phyloP scores from a whole-genome alignment of 2,113 vertebrate species.

The Pelodiscus sinensis region DNA sequence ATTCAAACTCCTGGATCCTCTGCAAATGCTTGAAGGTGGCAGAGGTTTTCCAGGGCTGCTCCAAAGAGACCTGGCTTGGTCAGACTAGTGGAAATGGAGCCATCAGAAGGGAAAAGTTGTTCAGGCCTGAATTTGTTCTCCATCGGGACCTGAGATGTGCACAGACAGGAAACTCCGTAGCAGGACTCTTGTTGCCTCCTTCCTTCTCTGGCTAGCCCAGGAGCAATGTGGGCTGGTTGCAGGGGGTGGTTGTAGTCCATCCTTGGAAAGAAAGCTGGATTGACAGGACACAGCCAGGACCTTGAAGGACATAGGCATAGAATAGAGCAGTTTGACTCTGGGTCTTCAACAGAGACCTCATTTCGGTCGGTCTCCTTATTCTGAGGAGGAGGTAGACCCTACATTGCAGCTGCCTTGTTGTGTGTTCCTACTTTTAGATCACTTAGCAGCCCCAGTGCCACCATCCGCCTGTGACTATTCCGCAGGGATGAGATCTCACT shows the following conservation, averaged over 20 bases:
- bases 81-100: not conserved
- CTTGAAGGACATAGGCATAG: fast-evolving
- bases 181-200: not conserved
- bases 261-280: not conserved
- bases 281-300: not conserved
- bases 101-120: not conserved
- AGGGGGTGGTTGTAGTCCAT: fast-evolving
- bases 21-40: fast-evolving
- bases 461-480: not conserved
- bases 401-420: no score
- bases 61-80: fast-evolving
- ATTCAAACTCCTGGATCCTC: not conserved
- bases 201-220: not conserved
- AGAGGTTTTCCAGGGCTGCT: not conserved
- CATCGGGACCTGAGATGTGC: not conserved
- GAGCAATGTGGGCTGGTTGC: fast-evolving
- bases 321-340: not conserved
- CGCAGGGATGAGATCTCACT: not conserved
- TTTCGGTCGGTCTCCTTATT: not conserved
- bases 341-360: fast-evolving
- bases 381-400: fast-evolving
- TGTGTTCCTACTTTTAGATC: fast-evolving
- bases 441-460: not conserved
- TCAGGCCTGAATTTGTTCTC: not conserved
- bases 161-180: not conserved